A percentile compares a stretch with the other conserved stretches of the same genome.
These are phyloP conservation scores for human (Homo sapiens) DNA, from an alignment of 2,113 vertebrate species.

Conservation along the genomic window DNA sequence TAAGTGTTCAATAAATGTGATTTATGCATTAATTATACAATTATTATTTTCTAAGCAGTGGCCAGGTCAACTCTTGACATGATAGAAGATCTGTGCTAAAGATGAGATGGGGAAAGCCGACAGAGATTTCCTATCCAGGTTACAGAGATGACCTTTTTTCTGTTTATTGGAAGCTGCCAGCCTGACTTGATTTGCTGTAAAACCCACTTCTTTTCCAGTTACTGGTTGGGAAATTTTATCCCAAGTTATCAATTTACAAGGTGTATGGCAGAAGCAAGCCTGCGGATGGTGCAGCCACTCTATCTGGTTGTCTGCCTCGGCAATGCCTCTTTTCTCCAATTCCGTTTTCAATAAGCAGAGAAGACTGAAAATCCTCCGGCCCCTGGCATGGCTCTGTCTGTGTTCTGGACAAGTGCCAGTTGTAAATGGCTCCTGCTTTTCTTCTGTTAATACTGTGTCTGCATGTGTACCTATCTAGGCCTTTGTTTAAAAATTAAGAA, in stretches of 20 bases:
- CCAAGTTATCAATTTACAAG: conserved; percentile 63
- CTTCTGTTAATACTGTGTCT: not conserved
- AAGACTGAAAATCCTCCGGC: not conserved
- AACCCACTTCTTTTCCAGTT: conserved; percentile 24
- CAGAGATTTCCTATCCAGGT: not conserved
- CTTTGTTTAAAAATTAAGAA: conserved; percentile 55
- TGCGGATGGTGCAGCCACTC: not conserved
- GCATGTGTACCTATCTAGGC: not conserved
- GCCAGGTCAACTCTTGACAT: not conserved
- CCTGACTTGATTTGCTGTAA: conserved; percentile 19
- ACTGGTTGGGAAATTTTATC: conserved; percentile 59
- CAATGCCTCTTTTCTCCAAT: not conserved
- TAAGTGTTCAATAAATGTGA: not conserved
- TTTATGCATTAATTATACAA: not conserved
- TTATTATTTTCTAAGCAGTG: not conserved
- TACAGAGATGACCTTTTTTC: not conserved
- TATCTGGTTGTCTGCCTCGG: conserved; percentile 43
- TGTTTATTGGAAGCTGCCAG: conserved; percentile 59
- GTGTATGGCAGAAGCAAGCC: not conserved
- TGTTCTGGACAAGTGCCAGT: conserved; percentile 50
- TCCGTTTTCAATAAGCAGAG: not conserved
- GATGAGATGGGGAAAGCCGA: not conserved
- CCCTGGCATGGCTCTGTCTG: conserved; percentile 19
- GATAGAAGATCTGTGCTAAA: not conserved
- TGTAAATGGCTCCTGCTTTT: conserved; percentile 37